Evolutionary conservation across 2,113 vertebrate genomes (phyloP).

Genomic region (Martes martes): DNA sequence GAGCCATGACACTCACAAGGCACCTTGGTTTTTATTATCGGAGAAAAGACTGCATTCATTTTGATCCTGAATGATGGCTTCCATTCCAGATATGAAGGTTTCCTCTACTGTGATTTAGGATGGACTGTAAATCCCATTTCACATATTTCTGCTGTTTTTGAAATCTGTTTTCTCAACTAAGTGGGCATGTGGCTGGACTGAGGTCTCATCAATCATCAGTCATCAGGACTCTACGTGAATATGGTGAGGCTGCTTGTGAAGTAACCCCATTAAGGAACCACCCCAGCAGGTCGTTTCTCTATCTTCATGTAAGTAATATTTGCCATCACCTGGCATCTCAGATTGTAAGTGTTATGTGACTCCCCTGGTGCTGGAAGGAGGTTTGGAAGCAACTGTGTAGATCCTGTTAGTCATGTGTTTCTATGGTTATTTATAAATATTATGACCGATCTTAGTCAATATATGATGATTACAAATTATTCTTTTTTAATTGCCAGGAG

Average conservation of each 20-base stretch:
- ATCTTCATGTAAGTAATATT: constrained; percentile 46
- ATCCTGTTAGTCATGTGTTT: constrained; percentile 73
- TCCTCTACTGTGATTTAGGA: not conserved
- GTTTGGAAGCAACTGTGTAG: constrained; percentile 70
- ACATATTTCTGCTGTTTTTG: constrained; percentile 32
- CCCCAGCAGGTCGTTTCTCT: constrained; percentile 39
- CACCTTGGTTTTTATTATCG: constrained; percentile 6
- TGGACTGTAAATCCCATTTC: constrained; percentile 58
- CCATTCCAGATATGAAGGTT: not conserved
- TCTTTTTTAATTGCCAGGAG: constrained; percentile 71
- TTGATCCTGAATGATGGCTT: constrained; percentile 53
- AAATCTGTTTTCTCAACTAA: constrained; percentile 57
- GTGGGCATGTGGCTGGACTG: constrained; percentile 47
- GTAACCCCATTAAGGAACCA: constrained; percentile 19
- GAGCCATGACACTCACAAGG: not conserved
- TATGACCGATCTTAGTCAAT: constrained; percentile 71
- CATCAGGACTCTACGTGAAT: constrained; percentile 22
- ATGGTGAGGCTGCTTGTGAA: constrained; percentile 38
- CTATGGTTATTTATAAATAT: constrained; percentile 81
- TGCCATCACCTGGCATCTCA: constrained; percentile 68
- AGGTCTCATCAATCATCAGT: constrained; percentile 62
- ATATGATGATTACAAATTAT: constrained; percentile 75
- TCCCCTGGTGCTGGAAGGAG: constrained; percentile 59
- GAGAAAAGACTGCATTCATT: constrained; percentile 15
- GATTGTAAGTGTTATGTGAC: constrained; percentile 60